These are phyloP conservation scores for Otocyon megalotis DNA, from an alignment of 2,113 vertebrate genomes.

Conservation along the genomic window DNA sequence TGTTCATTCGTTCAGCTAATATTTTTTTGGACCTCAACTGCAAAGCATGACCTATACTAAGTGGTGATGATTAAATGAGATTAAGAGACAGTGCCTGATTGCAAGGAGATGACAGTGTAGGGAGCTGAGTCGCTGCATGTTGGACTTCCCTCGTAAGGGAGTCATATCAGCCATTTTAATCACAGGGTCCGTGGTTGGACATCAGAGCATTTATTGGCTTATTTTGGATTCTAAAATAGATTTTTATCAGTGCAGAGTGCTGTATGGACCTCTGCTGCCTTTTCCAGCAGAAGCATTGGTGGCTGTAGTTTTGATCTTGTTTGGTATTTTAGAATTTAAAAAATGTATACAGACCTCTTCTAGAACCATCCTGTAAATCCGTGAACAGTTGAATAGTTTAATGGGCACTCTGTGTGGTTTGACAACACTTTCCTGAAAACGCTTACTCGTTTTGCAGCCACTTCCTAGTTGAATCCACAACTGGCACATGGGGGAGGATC, in stretches of 20 bases:
- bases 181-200: not conserved
- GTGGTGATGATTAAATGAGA: not conserved
- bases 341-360: not conserved
- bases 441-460: not conserved
- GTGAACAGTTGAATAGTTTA: not conserved
- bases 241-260: not conserved
- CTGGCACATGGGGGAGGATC: not conserved
- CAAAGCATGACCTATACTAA: not conserved
- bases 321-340: not conserved
- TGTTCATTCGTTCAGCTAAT: not conserved
- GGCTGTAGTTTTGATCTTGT: not conserved
- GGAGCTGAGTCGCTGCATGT: not conserved
- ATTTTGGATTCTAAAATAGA: not conserved
- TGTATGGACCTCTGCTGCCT: not conserved
- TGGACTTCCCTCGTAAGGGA: not conserved
- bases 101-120: not conserved
- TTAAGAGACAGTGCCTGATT: not conserved
- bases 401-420: not conserved
- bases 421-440: not conserved
- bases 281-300: not conserved
- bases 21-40: not conserved
- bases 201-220: not conserved
- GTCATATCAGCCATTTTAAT: not conserved
- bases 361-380: not conserved
- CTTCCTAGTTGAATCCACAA: not conserved